Evolutionary conservation across 2,888 invertebrate species (phyloP), one percentile per base, ranked within the genome.

Genomic region (Odiellus spinosus): DNA sequence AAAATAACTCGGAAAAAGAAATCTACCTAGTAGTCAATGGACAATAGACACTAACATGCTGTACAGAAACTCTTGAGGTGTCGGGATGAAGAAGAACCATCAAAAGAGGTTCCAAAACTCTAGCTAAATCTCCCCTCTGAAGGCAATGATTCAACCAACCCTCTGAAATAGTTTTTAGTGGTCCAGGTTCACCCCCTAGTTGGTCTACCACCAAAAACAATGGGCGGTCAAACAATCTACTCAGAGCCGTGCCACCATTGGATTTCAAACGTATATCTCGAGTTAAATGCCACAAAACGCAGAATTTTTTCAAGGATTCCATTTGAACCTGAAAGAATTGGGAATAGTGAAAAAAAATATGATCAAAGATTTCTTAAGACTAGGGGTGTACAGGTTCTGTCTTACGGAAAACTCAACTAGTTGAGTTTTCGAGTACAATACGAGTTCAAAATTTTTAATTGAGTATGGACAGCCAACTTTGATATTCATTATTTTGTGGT

Each of bases 31-130:
- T 6, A 26, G 4, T 51, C 20, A 43, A 40, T 4, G 52, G 50
- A 40, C 50, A 47, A 18, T 66, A 65, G 34, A 68, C 64, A 51
- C 61, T 67, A 6, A 69, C 66, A 57, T 83, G 80, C 12, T 79
- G 73, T n/a, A 85, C 78, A 32, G 82, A 80, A 53, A 83, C 76
- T n/a, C 83, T 71, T 45, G 83, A 81, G 0, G 86, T 84, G 52
- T 78, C 79, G 0, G 82, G 76, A 53, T 82, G 77, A 19, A 88
- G 68, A 17, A 88, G 68, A 65, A 83, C 80, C 51, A 76, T 69
- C 46, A 84, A 67, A 4, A 85, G 67, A 0, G 85, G 83, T 59
- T 83, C 82, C 20, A 88, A 72, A 11, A 88, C 71, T 2, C 84
- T 71, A 1, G 78, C 75, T 47, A 85, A 72, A 60, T 88, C 87